Percentiles rank a stretch among this genome's conserved stretches.
phyloP scores from a whole-genome alignment of 2,113 vertebrate species.

The Tautogolabrus adspersus region DNA sequence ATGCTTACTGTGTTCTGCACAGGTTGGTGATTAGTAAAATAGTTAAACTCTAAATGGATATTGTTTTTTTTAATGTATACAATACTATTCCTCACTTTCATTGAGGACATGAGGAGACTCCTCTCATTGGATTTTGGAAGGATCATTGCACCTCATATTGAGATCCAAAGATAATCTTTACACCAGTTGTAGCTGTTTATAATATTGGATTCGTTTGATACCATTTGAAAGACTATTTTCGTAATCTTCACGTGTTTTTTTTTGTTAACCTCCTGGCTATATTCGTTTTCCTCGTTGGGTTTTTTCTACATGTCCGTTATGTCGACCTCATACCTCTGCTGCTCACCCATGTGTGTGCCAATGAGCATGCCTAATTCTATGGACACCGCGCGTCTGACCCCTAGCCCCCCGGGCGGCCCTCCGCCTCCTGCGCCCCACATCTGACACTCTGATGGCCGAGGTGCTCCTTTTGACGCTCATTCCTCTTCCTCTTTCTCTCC shows the following conservation, averaged over 20 bases:
- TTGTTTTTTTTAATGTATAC: not conserved
- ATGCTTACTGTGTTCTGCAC: not conserved
- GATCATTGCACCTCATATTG: not conserved
- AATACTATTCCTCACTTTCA: conserved; percentile 1
- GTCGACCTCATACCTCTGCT: conserved; percentile 9
- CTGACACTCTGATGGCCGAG: conserved; percentile 35
- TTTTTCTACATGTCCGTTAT: conserved; percentile 6
- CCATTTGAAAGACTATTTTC: not conserved
- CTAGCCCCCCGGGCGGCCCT: conserved; percentile 66
- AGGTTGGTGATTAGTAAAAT: not conserved
- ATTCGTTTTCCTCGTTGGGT: not conserved
- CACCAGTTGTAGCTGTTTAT: not conserved
- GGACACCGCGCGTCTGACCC: conserved; percentile 81
- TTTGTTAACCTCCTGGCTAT: not conserved
- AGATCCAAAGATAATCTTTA: not conserved
- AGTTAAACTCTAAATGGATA: not conserved
- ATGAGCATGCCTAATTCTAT: conserved; percentile 77
- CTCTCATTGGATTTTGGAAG: not conserved
- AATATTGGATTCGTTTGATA: not conserved
- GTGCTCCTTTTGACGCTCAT: conserved; percentile 17
- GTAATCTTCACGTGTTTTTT: not conserved
- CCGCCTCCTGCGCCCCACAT: conserved; percentile 62
- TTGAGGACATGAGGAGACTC: not conserved
- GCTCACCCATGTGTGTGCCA: conserved; percentile 73
- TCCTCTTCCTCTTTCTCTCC: conserved; percentile 4